Evolutionary conservation across 2,888 invertebrate species (phyloP), one percentile per base, ranked within the genome.

Genomic region (Agriopis marginaria): DNA sequence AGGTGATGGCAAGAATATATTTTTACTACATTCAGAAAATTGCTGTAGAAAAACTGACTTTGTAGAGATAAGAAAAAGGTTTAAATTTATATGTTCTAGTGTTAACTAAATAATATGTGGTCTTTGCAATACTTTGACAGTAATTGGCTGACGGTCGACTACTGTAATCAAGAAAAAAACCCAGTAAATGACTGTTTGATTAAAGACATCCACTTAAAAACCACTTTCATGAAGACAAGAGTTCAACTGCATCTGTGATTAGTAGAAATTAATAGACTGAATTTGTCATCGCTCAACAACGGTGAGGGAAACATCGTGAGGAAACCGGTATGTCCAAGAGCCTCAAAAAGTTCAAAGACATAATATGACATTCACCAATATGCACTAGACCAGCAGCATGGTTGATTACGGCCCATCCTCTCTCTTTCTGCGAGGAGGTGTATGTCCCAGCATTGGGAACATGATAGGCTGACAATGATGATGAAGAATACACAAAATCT

Each of bases 71-170:
- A 6, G 7, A 12, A 63, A 7, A 64, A 7, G 44, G 54, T 63
- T 63, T 11, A 67, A 7, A 53, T 42, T 39, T 47, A 1, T 53
- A 17, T 51, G 23, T 42, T 42, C 11, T 60, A 12, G 11, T 32
- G 32, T 14, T n/a, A 32, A 51, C 51, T 68, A 45, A 49, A 42
- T 54, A 42, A 0, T 5, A 42, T 51, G n/a, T 42, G 7, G 23
- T 53, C 12, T 58, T 59, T 53, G 70, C 67, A 51, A 70, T 70
- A 68, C 59, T 66, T 67, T 73, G 71, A 70, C 71, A 75, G 77
- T 79, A 80, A 84, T 83, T 83, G 78, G 79, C 75, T 69, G 74
- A 74, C 75, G 70, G 75, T 75, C 73, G 76, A 76, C 75, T 70
- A 69, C 73, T 72, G 71, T 74, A 76, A 82, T 83, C 75, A 78